These are phyloP conservation scores for Parelbella ahira DNA, from an alignment of 2,888 invertebrate genomes.

Conservation along the genomic window DNA sequence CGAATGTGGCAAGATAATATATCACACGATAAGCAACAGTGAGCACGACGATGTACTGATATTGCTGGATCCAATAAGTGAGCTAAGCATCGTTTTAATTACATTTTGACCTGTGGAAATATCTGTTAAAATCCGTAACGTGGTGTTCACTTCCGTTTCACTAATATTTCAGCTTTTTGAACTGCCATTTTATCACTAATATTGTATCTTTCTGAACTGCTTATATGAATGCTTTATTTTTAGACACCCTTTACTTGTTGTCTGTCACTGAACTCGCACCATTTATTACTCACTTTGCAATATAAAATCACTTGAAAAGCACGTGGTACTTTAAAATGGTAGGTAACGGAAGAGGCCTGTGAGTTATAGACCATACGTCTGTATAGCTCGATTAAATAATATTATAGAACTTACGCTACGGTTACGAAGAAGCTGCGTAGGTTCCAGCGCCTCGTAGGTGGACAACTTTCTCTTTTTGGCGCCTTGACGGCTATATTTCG, in stretches of 20 bases:
- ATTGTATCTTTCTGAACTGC: no score
- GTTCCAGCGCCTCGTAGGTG: slow-evolving; percentile 47
- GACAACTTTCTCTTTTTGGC: slow-evolving; percentile 68
- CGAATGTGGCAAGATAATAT: slow-evolving; percentile 62
- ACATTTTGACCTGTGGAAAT: slow-evolving; percentile 27
- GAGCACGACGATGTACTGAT: slow-evolving; percentile 56
- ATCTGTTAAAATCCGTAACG: slow-evolving; percentile 19
- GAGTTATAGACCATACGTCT: slow-evolving; percentile 26
- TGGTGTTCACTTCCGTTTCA: no score
- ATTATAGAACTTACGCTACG: slow-evolving; percentile 36
- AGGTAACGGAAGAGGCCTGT: slow-evolving; percentile 17
- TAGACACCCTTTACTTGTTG: no score
- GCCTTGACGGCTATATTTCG: slow-evolving; percentile 31
- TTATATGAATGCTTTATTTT: no score
- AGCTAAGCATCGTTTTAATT: slow-evolving; percentile 15
- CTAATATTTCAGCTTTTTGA: no score
- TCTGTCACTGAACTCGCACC: no score
- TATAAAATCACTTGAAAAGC: no score
- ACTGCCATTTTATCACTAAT: no score
- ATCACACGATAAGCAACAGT: slow-evolving; percentile 70
- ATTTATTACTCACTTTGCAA: no score
- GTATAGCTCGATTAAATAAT: slow-evolving; percentile 30
- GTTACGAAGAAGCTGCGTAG: slow-evolving; percentile 40
- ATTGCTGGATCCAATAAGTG: slow-evolving; percentile 22
- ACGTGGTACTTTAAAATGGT: slow-evolving; percentile 18